phyloP scores from a whole-genome alignment of 2,888 invertebrate species.

The Heliothis peltigera region DNA sequence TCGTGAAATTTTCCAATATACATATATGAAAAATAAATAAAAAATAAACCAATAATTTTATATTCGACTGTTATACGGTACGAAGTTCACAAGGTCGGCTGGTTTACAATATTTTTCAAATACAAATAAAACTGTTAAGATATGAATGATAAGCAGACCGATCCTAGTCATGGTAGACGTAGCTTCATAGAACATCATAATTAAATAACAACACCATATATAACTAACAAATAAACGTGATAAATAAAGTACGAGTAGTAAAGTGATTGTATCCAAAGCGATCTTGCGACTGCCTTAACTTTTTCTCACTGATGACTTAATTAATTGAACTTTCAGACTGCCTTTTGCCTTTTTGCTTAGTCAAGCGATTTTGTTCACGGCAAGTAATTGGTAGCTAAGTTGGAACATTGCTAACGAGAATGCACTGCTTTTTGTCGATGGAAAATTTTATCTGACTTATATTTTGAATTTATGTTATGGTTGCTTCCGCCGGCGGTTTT shows the following conservation, averaged over 20 bases:
- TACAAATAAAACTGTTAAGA: no score
- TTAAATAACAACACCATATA: background rate
- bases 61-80: no score
- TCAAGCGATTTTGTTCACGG: conserved; percentile 51
- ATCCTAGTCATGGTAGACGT: no score
- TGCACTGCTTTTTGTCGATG: conserved; percentile 4
- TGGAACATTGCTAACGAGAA: conserved; percentile 39
- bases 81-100: no score
- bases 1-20: no score
- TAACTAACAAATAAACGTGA: background rate
- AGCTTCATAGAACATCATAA: no score
- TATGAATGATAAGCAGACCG: no score
- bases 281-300: conserved; percentile 38
- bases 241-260: conserved; percentile 16
- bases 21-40: no score
- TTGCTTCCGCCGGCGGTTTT: no score
- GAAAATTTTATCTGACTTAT: background rate
- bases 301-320: conserved; percentile 66
- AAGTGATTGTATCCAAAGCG: conserved; percentile 36
- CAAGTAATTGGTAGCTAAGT: conserved; percentile 47
- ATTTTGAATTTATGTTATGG: background rate
- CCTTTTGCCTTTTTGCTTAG: conserved; percentile 62
- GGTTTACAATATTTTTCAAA: no score
- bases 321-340: conserved; percentile 67
- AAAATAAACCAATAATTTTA: no score